Evolutionary conservation across 2,113 vertebrate species (phyloP), one percentile per base, ranked within the genome.

Genomic region (Thinocorus orbignyianus): DNA sequence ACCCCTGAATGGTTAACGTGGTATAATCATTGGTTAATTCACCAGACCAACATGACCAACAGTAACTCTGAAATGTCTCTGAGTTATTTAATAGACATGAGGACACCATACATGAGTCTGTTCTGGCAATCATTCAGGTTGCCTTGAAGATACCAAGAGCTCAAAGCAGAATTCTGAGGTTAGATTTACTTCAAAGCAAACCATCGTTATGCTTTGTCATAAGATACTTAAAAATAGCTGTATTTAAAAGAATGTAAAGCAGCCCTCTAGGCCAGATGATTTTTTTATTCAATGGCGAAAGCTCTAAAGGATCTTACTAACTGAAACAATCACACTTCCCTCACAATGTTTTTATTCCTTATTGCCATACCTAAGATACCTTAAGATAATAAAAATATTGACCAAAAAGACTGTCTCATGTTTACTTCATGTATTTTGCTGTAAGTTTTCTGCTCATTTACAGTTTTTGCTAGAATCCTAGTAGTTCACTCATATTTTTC

Each of bases 131-230:
- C 42, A 60, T 60, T 86, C 68, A 71, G 66, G 76, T 74, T 92
- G 76, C 55, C 79, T 88, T 94, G 68, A 96, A 94, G 85, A 90
- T 48, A 91, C 30, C 64, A 60, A 81, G 2, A 88, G 95, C 49
- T 60, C 44, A 79, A 88, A 88, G 83, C 76, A 91, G 88, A 92
- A 92, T 91, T 83, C 42, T 93, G 90, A 89, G 87, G 66, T 91
- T 93, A 86, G 86, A 73, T 92, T 93, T 73, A 92, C 85, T 96
- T 94, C 86, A 95, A 95, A 95, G 89, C 35, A 91, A 82, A 81
- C 35, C 60, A 81, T 41, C 1, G 0, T 55, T 86, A n/a, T 74
- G 48, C 77, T 86, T 87, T 86, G n/a, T 90, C 80, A 35, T 8
- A 69, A 73, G 26, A 48, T 44, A 71, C 46, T 82, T 92, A 28